Conservation (phyloP, 2,797 vertebrate species). For the Scolopax bukidnonensis region DNA sequence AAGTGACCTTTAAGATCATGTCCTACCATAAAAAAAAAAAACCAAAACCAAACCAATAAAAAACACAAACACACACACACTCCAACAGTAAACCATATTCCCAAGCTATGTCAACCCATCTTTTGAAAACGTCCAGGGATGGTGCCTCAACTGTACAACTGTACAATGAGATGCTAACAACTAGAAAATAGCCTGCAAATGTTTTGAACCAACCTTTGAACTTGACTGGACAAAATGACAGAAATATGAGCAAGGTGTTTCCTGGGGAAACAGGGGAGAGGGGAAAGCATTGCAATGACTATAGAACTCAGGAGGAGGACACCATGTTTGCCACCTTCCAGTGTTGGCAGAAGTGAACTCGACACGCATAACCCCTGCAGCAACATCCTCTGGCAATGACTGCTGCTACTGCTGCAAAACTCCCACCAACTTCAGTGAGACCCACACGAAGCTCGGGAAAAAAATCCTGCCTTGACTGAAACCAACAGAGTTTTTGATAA, state of each 20-base stretch:
- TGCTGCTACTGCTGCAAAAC: background rate
- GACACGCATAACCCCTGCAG: background rate
- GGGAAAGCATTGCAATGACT: background rate
- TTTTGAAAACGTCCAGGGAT: too few relatives aligned
- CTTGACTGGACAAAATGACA: background rate
- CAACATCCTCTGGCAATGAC: background rate
- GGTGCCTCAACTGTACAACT: too few relatives aligned
- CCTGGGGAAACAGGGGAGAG: background rate
- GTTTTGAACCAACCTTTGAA: background rate
- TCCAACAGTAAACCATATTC: too few relatives aligned
- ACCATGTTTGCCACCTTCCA: background rate
- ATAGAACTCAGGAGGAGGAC: background rate
- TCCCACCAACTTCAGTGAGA: background rate
- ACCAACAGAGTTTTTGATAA: background rate
- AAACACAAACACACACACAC: too few relatives aligned
- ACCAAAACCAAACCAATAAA: too few relatives aligned
- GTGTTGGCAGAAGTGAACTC: background rate
- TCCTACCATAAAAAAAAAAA: too few relatives aligned
- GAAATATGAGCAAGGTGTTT: background rate
- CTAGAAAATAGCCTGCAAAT: background rate
- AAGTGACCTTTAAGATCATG: too few relatives aligned
- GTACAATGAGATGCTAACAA: background rate
- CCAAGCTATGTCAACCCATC: too few relatives aligned
- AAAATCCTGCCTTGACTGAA: background rate
- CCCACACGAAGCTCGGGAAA: background rate